Base-by-base conservation (phyloP, 2,113 vertebrate genomes). In the Strix uralensis region DNA sequence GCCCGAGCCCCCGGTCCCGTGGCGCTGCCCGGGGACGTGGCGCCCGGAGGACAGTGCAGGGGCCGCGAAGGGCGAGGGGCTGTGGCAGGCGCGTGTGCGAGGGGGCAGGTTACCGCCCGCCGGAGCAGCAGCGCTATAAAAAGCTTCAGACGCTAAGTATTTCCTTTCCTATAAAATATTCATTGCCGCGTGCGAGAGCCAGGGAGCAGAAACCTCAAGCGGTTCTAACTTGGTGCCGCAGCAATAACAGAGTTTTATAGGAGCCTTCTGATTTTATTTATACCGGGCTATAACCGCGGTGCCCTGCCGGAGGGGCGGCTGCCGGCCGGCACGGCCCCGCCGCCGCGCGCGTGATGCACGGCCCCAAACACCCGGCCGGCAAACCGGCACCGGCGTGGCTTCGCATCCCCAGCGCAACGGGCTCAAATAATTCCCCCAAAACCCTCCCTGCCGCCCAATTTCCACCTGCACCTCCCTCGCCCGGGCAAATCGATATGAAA, bases 91-190 rank as follows among this genome's bases (percentile, higher is more conserved):
- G 51, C 1, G 1, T 9, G 30, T 29, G n/a, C 0, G 1, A 73
- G 94, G 96, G 97, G 98, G 98, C 98, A 98, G 96, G 98, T 97
- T 97, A 98, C 98, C 96, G 96, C 97, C 94, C 95, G 70, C 92
- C 52, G 92, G 97, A 98, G 97, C 96, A 94, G 98, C 97, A 90
- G 97, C 91, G 91, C 99, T 99, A 99, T 99, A 99, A 99, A 99
- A 99, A 99, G 99, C 98, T 98, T 98, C 98, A 98, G 98, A 98
- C 98, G 81, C 97, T 95, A 97, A 99, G 99, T 99, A 98, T 99
- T 99, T 99, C 98, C 98, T 98, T 98, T 98, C 98, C 98, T 98
- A 99, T 99, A 99, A 99, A 99, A 99, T 99, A 99, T 99, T 99
- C 99, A 99, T 99, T 94, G 98, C 97, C 30, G 86, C 23, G 54